Conservation (phyloP, 2,888 invertebrate genomes). For the Diadegma fenestrale region DNA sequence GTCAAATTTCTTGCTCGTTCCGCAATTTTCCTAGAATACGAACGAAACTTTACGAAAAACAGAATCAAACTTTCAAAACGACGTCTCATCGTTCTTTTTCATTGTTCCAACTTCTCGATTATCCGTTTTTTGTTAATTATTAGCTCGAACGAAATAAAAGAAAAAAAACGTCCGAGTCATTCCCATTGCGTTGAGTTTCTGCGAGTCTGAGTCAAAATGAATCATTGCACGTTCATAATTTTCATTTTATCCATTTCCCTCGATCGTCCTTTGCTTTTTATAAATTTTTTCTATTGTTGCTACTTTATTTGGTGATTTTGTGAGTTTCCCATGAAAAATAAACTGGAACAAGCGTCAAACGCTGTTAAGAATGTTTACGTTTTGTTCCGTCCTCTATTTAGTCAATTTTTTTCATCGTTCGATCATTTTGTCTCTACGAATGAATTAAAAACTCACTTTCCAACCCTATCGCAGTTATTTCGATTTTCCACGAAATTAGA, state of each 20-base stretch:
- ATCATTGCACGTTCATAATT: not conserved
- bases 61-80: slow-evolving; percentile 7
- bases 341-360: not conserved
- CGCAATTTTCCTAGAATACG: not conserved
- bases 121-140: slow-evolving; percentile 8
- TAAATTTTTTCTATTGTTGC: not conserved
- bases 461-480: too few relatives aligned
- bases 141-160: not conserved
- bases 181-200: slow-evolving; percentile 16
- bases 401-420: too few relatives aligned
- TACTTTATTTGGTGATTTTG: not conserved
- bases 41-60: not conserved
- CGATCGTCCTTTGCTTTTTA: not conserved
- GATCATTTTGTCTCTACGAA: too few relatives aligned
- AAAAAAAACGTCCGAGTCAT: slow-evolving; percentile 1
- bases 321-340: not conserved
- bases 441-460: too few relatives aligned
- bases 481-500: too few relatives aligned
- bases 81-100: not conserved
- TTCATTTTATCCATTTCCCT: not conserved
- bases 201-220: slow-evolving; percentile 17
- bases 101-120: slow-evolving; percentile 19
- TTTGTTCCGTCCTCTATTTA: too few relatives aligned
- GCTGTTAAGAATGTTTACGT: not conserved
- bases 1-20: not conserved